Evolutionary conservation across 37 sponge, comb jelly and placozoan genomes (phyloP).

Genomic region (Agelas oroides): DNA sequence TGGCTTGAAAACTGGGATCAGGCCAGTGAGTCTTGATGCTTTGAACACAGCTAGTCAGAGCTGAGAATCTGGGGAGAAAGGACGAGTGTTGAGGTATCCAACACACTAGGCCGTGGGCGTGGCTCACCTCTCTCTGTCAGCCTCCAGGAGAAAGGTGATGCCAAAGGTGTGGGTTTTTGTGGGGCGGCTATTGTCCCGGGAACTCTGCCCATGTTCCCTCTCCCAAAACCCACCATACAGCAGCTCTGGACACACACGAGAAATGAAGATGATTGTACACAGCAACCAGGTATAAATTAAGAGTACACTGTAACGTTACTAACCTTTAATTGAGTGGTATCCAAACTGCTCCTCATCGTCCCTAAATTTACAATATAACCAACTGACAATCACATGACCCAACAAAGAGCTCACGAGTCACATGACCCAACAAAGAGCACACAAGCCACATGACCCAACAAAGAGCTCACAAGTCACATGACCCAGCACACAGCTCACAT

Average conservation of each 20-base stretch:
- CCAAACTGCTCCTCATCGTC: conserved; percentile 5
- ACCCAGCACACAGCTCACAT: no score
- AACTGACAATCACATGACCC: background rate
- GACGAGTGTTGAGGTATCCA: no score
- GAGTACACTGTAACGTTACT: background rate
- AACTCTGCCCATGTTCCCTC: background rate
- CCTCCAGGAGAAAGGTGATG: conserved; percentile 27
- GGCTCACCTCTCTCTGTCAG: conserved; percentile 14
- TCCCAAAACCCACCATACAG: conserved; percentile 86
- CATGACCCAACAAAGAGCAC: no score
- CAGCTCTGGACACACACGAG: conserved; percentile 35
- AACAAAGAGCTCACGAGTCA: background rate
- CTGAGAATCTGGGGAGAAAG: background rate
- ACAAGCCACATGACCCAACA: no score
- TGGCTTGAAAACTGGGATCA: background rate
- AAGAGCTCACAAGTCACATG: no score
- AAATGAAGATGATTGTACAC: background rate
- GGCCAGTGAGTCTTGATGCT: conserved; percentile 41
- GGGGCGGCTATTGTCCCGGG: background rate
- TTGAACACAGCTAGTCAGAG: conserved; percentile 43
- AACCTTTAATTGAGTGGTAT: conserved; percentile 50
- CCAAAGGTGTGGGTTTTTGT: conserved; percentile 26
- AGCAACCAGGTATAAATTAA: no score
- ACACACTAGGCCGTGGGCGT: no score
- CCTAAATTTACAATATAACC: background rate